Evolutionary conservation across 2,797 vertebrate genomes (phyloP).

Genomic region (Crypturellus tataupa): DNA sequence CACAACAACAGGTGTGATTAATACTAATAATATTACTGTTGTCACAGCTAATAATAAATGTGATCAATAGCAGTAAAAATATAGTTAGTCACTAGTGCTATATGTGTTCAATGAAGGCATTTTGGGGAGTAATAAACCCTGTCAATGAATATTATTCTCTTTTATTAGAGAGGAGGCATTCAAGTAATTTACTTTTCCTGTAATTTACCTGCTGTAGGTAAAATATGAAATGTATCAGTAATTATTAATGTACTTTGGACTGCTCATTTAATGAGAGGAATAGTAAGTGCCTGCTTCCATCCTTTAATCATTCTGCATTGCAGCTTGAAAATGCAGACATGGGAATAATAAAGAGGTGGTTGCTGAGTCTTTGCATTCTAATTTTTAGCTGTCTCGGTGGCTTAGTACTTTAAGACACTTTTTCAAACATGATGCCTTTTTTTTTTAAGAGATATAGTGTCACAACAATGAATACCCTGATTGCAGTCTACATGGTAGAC

Average conservation of each 20-base stretch:
- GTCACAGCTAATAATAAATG: slow-evolving; percentile 52
- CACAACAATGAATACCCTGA: background rate
- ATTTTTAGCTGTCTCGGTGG: background rate
- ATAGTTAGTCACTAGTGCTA: background rate
- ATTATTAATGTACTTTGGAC: slow-evolving; percentile 60
- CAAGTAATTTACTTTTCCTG: slow-evolving; percentile 54
- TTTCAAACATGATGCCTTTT: rapidly evolving
- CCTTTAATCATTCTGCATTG: slow-evolving; percentile 35
- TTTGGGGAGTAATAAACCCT: slow-evolving; percentile 50
- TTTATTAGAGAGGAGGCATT: slow-evolving; percentile 37
- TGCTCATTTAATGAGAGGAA: slow-evolving; percentile 29
- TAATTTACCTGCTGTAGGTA: slow-evolving; percentile 50
- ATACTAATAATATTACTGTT: slow-evolving; percentile 31
- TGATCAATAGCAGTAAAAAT: slow-evolving; percentile 37
- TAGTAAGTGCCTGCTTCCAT: slow-evolving; percentile 41
- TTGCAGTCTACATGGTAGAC: background rate
- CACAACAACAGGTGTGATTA: slow-evolving; percentile 40
- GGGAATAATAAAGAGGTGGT: background rate
- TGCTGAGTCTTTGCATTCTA: background rate
- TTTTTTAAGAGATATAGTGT: background rate
- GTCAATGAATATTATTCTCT: slow-evolving; percentile 46
- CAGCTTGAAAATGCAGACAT: background rate
- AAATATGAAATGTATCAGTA: slow-evolving; percentile 61
- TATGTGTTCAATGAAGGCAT: slow-evolving; percentile 18
- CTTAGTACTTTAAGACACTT: background rate